Evolutionary conservation across 2,113 vertebrate genomes (phyloP).

Genomic region (Uria aalge): DNA sequence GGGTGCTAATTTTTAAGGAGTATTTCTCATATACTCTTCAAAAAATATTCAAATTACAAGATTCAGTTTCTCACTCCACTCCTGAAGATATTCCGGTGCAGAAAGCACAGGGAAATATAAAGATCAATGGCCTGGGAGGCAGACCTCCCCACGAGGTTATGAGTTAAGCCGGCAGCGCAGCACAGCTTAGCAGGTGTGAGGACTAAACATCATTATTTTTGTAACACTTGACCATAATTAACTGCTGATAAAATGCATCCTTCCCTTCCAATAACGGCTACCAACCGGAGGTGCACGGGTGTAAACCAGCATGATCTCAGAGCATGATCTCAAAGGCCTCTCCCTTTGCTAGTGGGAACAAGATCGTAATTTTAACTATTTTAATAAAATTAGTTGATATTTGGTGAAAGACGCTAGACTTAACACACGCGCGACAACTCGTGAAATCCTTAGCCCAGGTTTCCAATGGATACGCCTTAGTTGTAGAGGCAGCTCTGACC

Average conservation of each 20-base stretch:
- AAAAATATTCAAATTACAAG: neutral
- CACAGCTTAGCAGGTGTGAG: neutral
- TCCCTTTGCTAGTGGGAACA: neutral
- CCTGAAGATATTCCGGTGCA: neutral
- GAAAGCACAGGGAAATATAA: neutral
- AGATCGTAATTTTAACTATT: neutral
- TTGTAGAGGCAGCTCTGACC: neutral
- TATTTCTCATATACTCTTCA: neutral
- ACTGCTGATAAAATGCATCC: neutral
- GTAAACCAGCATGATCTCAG: neutral
- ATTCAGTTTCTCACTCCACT: neutral
- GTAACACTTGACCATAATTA: neutral
- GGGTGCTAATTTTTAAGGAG: neutral
- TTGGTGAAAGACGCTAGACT: neutral
- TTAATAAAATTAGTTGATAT: neutral
- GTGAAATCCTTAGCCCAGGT: neutral
- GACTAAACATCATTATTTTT: neutral
- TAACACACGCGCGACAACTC: neutral
- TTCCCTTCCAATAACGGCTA: neutral
- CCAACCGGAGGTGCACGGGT: neutral
- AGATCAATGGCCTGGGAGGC: neutral
- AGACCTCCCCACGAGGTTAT: neutral
- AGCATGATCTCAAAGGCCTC: neutral
- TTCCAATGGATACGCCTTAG: neutral
- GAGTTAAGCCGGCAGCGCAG: neutral